Conservation (phyloP, 2,113 vertebrate genomes). For the Alexandromys fortis region DNA sequence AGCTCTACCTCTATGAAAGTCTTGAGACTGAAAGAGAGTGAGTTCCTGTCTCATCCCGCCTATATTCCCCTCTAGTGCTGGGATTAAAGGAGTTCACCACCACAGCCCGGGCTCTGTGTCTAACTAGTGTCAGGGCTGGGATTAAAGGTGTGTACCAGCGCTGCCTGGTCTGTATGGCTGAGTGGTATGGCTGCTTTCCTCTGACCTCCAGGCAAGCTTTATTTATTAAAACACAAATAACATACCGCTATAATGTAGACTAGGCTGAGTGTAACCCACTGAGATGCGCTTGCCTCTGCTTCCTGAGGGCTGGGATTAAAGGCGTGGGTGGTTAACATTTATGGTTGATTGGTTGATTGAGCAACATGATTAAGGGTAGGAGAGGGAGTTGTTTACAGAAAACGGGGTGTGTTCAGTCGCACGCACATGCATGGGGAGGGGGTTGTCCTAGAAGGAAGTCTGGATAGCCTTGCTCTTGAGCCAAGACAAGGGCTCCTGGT, state of each 20-base stretch:
- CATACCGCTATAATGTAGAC: background rate
- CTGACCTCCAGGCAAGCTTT: too few relatives aligned
- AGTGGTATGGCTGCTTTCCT: too few relatives aligned
- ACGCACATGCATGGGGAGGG: background rate
- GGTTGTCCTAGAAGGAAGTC: background rate
- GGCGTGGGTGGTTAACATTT: background rate
- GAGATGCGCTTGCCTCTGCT: background rate
- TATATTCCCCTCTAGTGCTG: too few relatives aligned
- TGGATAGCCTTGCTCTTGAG: background rate
- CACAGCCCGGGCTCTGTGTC: too few relatives aligned
- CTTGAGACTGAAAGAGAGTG: too few relatives aligned
- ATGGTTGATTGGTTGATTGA: background rate
- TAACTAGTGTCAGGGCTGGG: too few relatives aligned
- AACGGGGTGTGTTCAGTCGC: background rate
- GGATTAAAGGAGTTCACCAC: too few relatives aligned
- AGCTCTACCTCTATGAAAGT: too few relatives aligned
- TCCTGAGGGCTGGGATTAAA: background rate
- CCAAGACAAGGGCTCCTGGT: background rate
- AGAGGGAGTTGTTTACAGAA: background rate
- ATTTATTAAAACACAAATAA: too few relatives aligned
- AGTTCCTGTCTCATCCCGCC: too few relatives aligned
- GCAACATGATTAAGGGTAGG: background rate
- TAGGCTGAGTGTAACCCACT: background rate
- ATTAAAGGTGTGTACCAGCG: too few relatives aligned
- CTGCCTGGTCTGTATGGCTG: too few relatives aligned